Evolutionary conservation across 1,140 invertebrate species (phyloP).

Genomic region (Papilio dardanus): DNA sequence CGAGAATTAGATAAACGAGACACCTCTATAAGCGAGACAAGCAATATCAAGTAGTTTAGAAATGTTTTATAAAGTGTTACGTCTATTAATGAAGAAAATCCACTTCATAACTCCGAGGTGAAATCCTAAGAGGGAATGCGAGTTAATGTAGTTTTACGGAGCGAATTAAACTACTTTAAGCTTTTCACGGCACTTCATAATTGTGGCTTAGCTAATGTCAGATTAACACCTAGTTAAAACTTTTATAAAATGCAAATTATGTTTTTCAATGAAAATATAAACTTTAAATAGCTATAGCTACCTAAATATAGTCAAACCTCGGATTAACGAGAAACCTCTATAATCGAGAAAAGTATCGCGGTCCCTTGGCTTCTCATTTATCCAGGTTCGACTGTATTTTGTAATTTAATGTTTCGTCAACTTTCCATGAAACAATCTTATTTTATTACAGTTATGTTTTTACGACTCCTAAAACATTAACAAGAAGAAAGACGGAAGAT

Average conservation of each 20-base stretch:
- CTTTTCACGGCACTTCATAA: background rate
- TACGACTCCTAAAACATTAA: no score
- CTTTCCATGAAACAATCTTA: no score
- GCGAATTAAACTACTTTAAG: conserved; percentile 4
- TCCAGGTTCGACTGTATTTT: no score
- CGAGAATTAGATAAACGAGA: background rate
- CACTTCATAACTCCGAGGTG: background rate
- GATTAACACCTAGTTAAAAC: background rate
- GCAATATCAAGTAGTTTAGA: background rate
- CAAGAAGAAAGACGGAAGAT: background rate
- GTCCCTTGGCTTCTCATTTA: no score
- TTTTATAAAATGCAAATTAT: background rate
- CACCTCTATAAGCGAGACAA: background rate
- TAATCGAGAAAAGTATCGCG: no score
- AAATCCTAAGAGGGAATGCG: background rate
- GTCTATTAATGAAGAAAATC: background rate
- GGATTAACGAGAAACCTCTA: no score
- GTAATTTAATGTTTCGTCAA: no score
- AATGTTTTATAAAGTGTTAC: background rate
- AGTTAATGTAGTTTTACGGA: conserved; percentile 1
- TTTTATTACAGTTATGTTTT: no score
- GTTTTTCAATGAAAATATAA: background rate
- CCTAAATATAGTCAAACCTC: no score
- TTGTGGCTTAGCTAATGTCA: background rate
- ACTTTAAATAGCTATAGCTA: no score